phyloP scores from a whole-genome alignment of 2,797 vertebrate genomes.

The Limosa lapponica region DNA sequence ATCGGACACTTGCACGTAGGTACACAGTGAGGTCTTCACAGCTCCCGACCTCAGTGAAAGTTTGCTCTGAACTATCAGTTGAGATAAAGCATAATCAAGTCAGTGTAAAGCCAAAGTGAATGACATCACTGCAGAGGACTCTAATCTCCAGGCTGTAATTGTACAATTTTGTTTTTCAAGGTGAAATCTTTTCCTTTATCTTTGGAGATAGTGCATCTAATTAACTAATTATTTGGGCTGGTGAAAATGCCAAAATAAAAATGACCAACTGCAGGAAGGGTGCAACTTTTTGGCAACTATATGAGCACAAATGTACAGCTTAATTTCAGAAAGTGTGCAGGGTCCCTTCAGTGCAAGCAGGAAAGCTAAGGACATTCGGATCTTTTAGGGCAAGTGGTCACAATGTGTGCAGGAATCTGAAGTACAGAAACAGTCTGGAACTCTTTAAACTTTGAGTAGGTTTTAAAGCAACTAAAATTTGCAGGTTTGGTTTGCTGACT shows the following conservation, averaged over 20 bases:
- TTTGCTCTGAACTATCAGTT: slow-evolving; percentile 11
- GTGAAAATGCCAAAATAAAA: slow-evolving; percentile 36
- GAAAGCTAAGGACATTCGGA: not conserved
- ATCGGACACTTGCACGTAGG: not conserved
- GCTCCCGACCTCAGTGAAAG: slow-evolving; percentile 6
- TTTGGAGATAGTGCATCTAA: slow-evolving; percentile 28
- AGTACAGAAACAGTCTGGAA: not conserved
- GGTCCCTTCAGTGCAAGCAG: not conserved
- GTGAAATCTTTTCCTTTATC: slow-evolving; percentile 54
- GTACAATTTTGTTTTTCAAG: slow-evolving; percentile 39
- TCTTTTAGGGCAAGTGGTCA: not conserved
- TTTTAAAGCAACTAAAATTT: not conserved
- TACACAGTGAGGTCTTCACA: not conserved
- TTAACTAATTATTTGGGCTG: slow-evolving; percentile 46
- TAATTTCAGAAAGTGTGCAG: not conserved
- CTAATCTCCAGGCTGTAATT: slow-evolving; percentile 43
- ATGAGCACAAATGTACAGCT: not conserved
- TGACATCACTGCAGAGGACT: slow-evolving; percentile 53
- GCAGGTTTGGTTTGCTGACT: not conserved
- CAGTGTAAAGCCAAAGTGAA: slow-evolving; percentile 25
- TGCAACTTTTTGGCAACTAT: slow-evolving; percentile 9
- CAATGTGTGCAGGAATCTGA: not conserved
- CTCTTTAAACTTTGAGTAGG: not conserved
- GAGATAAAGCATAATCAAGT: slow-evolving; percentile 29
- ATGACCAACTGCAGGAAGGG: not conserved